Conservation (phyloP, 2,113 vertebrate species). For the Forbesichthys papilliferus region DNA sequence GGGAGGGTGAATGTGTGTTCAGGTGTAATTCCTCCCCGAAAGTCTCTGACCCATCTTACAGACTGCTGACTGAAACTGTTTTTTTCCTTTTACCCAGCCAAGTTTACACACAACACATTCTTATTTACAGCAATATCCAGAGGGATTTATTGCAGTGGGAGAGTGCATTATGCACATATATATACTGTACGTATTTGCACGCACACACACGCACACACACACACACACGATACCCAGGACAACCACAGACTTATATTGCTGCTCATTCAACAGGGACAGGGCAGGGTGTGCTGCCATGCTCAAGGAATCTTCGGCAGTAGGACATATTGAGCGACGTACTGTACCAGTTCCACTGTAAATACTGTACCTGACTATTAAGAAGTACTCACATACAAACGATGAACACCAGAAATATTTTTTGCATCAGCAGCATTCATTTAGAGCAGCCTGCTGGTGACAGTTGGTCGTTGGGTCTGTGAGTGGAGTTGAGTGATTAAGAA, state of each 20-base stretch:
- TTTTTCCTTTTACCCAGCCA: slow-evolving; percentile 16
- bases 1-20: not conserved
- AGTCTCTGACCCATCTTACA: slow-evolving; percentile 13
- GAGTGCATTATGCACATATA: not conserved
- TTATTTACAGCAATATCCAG: slow-evolving; percentile 29
- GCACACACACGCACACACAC: slow-evolving; percentile 14
- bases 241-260: slow-evolving; percentile 17
- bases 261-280: slow-evolving; percentile 38
- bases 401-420: not conserved
- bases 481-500: slow-evolving; percentile 66
- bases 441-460: slow-evolving; percentile 34
- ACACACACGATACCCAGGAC: slow-evolving; percentile 13
- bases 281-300: slow-evolving; percentile 45
- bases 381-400: not conserved
- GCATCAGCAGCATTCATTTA: slow-evolving; percentile 8
- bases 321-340: slow-evolving; percentile 9
- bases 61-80: slow-evolving; percentile 1
- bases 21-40: slow-evolving; percentile 18
- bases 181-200: no score
- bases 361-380: not conserved
- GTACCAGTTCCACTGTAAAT: not conserved
- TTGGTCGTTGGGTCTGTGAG: slow-evolving; percentile 15
- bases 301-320: slow-evolving; percentile 22
- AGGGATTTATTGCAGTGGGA: slow-evolving; percentile 15
- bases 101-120: not conserved